Conservation (phyloP, 2,888 invertebrate species). For the Callyntrura sp. region DNA sequence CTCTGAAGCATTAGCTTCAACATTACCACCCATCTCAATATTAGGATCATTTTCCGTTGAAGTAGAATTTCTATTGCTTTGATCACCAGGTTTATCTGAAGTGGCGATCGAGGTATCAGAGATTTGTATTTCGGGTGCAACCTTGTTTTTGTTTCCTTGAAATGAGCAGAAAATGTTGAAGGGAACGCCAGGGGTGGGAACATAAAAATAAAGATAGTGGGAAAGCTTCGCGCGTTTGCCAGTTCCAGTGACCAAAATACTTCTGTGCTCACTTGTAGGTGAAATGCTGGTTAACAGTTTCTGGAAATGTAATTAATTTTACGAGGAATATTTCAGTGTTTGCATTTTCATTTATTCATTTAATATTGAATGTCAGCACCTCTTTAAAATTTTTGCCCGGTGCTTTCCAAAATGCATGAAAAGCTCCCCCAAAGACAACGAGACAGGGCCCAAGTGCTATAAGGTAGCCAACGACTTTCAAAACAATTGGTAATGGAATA, state of each 20-base stretch:
- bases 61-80: too few relatives aligned
- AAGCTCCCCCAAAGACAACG: neutral
- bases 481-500: neutral
- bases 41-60: too few relatives aligned
- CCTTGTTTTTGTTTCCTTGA: neutral
- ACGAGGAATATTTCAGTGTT: neutral
- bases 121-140: neutral
- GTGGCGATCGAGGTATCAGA: neutral
- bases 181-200: neutral
- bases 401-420: slow-evolving; percentile 11
- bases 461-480: neutral
- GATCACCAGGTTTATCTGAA: neutral
- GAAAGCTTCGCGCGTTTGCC: slow-evolving; percentile 29
- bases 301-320: neutral
- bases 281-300: slow-evolving; percentile 34
- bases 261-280: slow-evolving; percentile 32
- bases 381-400: slow-evolving; percentile 24
- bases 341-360: too few relatives aligned
- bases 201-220: slow-evolving; percentile 57
- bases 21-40: too few relatives aligned
- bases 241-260: slow-evolving; percentile 25
- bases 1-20: too few relatives aligned
- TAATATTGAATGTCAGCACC: too few relatives aligned
- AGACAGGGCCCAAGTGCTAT: neutral
- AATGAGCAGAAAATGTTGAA: neutral